Evolutionary conservation across 2,888 invertebrate genomes (phyloP).

Genomic region (Slavum lentiscoides): DNA sequence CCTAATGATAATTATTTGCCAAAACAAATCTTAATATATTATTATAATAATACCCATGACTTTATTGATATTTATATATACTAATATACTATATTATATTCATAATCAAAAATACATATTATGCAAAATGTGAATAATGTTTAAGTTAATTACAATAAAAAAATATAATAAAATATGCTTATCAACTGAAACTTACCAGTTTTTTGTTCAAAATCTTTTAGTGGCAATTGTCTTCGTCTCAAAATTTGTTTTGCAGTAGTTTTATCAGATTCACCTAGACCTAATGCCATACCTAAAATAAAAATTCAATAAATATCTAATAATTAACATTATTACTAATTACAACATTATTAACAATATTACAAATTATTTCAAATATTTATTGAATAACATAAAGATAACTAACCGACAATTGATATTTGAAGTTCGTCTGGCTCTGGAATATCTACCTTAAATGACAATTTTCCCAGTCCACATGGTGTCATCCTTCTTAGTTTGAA

Average conservation of each 20-base stretch:
- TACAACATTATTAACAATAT: neutral
- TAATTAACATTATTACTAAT: neutral
- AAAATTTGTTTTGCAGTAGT: slow-evolving; percentile 55
- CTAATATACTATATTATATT: too few relatives aligned
- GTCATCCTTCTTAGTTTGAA: slow-evolving; percentile 87
- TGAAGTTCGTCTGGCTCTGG: slow-evolving; percentile 80
- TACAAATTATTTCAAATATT: too few relatives aligned
- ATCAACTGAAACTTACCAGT: slow-evolving; percentile 18
- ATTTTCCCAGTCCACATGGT: slow-evolving; percentile 81
- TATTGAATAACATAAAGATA: neutral
- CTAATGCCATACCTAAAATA: slow-evolving; percentile 76
- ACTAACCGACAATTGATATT: slow-evolving; percentile 64
- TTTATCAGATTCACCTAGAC: slow-evolving; percentile 68
- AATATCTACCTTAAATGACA: slow-evolving; percentile 80
- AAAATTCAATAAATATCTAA: slow-evolving; percentile 55
- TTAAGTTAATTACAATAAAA: neutral
- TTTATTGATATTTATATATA: too few relatives aligned
- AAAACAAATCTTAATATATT: too few relatives aligned
- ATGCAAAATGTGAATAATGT: neutral
- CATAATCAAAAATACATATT: neutral
- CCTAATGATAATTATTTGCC: too few relatives aligned
- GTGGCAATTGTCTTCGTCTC: slow-evolving; percentile 42
- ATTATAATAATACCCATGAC: too few relatives aligned
- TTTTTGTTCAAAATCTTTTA: slow-evolving; percentile 49
- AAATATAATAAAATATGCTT: neutral